Base-by-base conservation (phyloP, 2,888 invertebrate genomes). In the Anoncus sp. region DNA sequence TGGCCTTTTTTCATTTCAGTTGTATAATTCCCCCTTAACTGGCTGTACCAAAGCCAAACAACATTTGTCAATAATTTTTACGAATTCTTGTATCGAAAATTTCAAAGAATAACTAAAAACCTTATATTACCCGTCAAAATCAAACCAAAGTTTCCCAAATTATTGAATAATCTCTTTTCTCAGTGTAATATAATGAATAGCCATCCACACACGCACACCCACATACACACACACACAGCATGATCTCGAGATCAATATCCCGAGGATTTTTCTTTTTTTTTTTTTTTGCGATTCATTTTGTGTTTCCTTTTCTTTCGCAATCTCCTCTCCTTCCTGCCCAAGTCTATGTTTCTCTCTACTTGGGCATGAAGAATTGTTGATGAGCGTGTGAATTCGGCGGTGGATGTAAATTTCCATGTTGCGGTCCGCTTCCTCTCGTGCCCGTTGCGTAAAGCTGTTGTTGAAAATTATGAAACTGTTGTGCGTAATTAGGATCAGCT, bases 381-480 rank as follows among this genome's bases (percentile, higher is more conserved):
- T 92, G 92, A 51, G 90, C 87, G 79, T 90, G 90, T 12, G 84
- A 84, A 73, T 84, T 84, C 1, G 84, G 83, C 51, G 92, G 89
- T 87, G 92, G 90, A 91, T 90, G 92, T 85, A 89, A 75, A 78
- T 88, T 90, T 12, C 89, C 88, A 79, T 88, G 88, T n/a, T 89
- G 89, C 22, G 92, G 92, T 62, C 92, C 93, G 27, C 92, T 92
- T 59, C 92, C 93, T 83, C 96, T 93, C 47, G 96, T 95, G 82
- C 95, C 95, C 60, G 98, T 98, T 79, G 98, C 98, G 92, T 98
- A 98, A 84, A 98, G 92, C 92, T 98, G 98, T 91, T 98, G 98
- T 90, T 98, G 98, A 93, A 98, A 98, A 92, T 98, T 97, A 92
- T 98, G 98, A 93, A 96, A 98, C 93, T 98, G 98, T 91, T 97